These are phyloP conservation scores for Thecocarcelia acutangulata DNA, from an alignment of 2,888 invertebrate genomes.

Conservation along the genomic window DNA sequence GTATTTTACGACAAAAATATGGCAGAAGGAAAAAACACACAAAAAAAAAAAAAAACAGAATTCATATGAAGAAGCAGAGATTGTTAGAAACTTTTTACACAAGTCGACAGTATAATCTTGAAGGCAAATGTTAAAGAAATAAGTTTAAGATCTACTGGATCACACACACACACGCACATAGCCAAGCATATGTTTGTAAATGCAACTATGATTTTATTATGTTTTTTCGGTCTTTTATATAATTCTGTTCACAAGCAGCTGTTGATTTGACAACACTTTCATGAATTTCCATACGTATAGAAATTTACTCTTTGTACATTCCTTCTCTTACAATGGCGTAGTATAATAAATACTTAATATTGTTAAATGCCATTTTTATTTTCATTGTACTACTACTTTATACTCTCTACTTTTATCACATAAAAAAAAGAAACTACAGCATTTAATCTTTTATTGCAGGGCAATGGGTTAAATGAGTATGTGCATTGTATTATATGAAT, in stretches of 20 bases:
- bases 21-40: constrained; percentile 3
- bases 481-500: not conserved
- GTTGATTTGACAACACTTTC: constrained; percentile 49
- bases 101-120: constrained; percentile 62
- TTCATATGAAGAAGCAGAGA: constrained; percentile 24
- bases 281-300: constrained; percentile 37
- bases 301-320: constrained; percentile 22
- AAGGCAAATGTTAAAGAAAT: constrained; percentile 60
- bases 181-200: too few relatives aligned
- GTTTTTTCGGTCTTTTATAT: constrained; percentile 4
- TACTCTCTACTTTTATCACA: not conserved
- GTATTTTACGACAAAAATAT: constrained; percentile 39
- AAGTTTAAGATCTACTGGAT: constrained; percentile 3
- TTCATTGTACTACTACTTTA: constrained; percentile 2
- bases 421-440: not conserved
- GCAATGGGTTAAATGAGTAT: constrained; percentile 35
- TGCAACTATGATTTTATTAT: not conserved
- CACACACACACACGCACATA: not conserved
- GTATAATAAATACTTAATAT: constrained; percentile 50
- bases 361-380: constrained; percentile 53
- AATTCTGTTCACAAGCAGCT: constrained; percentile 31
- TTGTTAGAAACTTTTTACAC: constrained; percentile 34
- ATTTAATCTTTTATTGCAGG: constrained; percentile 32
- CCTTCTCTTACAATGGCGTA: not conserved
- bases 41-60: constrained; percentile 16